These are phyloP conservation scores for Triops cancriformis DNA, from an alignment of 1,140 invertebrate species.

Conservation along the genomic window DNA sequence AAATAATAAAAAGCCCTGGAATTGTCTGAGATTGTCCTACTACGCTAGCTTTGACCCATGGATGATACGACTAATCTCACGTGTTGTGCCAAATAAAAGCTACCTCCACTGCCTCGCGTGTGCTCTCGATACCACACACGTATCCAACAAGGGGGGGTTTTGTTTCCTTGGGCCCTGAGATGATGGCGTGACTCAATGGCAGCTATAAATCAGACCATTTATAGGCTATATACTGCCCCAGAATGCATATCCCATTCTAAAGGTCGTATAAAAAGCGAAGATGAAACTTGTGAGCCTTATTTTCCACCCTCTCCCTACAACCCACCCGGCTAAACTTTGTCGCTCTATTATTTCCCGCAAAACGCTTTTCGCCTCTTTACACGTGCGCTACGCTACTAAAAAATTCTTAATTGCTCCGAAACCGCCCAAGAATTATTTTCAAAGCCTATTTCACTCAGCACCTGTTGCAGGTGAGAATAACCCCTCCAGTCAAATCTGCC, in stretches of 20 bases:
- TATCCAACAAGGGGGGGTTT: neutral
- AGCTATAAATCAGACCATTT: neutral
- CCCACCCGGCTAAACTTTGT: neutral
- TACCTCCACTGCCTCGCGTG: neutral
- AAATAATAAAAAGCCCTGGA: neutral
- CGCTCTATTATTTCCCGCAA: neutral
- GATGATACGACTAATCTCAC: neutral
- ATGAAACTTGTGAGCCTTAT: no score
- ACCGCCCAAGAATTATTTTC: neutral
- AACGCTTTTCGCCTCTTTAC: neutral
- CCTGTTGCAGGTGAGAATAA: constrained; percentile 7
- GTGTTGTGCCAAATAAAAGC: neutral
- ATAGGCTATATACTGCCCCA: neutral
- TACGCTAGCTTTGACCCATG: neutral
- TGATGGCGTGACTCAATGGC: constrained; percentile 9
- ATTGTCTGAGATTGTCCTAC: neutral
- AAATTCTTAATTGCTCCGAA: neutral
- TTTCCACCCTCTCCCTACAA: neutral
- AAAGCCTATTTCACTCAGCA: neutral
- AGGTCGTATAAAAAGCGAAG: neutral
- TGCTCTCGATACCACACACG: constrained; percentile 6
- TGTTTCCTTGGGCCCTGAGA: neutral
- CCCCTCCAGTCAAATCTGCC: neutral
- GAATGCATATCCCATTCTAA: neutral
- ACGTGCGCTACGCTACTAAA: neutral